A percentile compares a stretch with the other conserved stretches of the same genome.
These are phyloP conservation scores for Aporrectodea caliginosa DNA, from an alignment of 1,140 invertebrate species.

Conservation along the genomic window DNA sequence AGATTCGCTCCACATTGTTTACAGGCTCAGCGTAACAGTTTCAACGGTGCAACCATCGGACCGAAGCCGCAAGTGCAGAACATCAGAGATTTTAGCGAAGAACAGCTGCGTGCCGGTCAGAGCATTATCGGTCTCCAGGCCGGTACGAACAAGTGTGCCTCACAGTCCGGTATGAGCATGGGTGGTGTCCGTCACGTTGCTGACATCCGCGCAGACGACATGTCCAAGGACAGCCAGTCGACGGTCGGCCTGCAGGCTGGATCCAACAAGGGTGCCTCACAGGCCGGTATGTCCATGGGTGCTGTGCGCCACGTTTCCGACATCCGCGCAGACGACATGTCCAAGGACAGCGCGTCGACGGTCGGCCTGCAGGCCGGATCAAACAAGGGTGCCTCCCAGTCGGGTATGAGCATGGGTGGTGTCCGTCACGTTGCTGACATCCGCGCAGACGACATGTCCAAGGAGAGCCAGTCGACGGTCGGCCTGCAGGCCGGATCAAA, in stretches of 20 bases:
- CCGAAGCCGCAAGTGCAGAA: slow-evolving; percentile 93
- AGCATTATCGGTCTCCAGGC: slow-evolving; percentile 72
- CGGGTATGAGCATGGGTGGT: slow-evolving; percentile 84
- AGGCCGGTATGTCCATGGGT: slow-evolving; percentile 89
- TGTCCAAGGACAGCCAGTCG: slow-evolving; percentile 64
- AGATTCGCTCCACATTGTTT: too few relatives aligned
- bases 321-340: slow-evolving; percentile 45
- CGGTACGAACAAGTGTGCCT: slow-evolving; percentile 78
- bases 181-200: slow-evolving; percentile 62
- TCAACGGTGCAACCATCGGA: slow-evolving; percentile 72
- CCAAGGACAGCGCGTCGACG: slow-evolving; percentile 68
- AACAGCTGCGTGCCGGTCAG: slow-evolving; percentile 82
- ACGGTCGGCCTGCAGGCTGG: slow-evolving; percentile 90
- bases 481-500: slow-evolving; percentile 71
- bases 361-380: slow-evolving; percentile 79
- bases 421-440: slow-evolving; percentile 60
- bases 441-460: slow-evolving; percentile 42
- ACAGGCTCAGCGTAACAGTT: slow-evolving; percentile 68
- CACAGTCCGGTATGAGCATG: slow-evolving; percentile 57
- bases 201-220: slow-evolving; percentile 44
- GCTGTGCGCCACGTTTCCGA: slow-evolving; percentile 65
- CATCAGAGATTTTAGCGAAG: slow-evolving; percentile 71
- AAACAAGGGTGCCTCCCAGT: slow-evolving; percentile 43
- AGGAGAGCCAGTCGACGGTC: slow-evolving; percentile 75
- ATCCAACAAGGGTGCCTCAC: slow-evolving; percentile 83